Conservation (phyloP, 2,797 vertebrate species). For the Falco novaeseelandiae region DNA sequence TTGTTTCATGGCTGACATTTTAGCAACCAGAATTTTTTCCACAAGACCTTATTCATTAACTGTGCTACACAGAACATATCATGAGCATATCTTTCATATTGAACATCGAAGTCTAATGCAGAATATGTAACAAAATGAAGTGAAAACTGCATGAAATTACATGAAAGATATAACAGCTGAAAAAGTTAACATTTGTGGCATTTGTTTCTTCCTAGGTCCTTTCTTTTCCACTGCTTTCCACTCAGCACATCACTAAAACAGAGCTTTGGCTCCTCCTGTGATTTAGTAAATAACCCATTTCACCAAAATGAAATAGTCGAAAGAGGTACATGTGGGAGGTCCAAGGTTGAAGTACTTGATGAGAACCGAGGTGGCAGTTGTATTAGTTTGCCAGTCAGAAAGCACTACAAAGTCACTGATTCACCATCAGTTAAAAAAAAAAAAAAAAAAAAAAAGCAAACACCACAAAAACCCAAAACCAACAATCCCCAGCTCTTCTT, state of each 20-base stretch:
- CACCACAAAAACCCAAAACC: background rate
- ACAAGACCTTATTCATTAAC: background rate
- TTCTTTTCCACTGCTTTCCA: background rate
- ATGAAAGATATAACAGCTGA: background rate
- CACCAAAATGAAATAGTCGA: conserved; percentile 49
- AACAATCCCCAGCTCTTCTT: background rate
- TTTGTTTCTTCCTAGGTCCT: background rate
- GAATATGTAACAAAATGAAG: background rate
- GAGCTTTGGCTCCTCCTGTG: conserved; percentile 6
- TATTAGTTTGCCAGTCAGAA: conserved; percentile 23
- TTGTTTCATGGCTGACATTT: background rate
- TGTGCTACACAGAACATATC: background rate
- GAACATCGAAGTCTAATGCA: background rate
- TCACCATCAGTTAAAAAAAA: background rate
- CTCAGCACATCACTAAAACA: conserved; percentile 20
- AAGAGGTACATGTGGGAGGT: conserved; percentile 31
- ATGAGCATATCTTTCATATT: background rate
- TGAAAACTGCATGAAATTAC: background rate
- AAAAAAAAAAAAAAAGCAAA: too few species aligned
- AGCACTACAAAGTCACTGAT: background rate
- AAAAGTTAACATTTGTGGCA: background rate
- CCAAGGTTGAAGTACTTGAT: conserved; percentile 37
- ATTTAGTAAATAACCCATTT: conserved; percentile 41
- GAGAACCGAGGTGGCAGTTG: conserved; percentile 1
- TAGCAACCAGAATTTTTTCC: background rate